Percentiles rank a stretch among this genome's conserved stretches.
These are phyloP conservation scores for Gallinago jamesoni DNA, from an alignment of 2,113 vertebrate species.

Conservation along the genomic window DNA sequence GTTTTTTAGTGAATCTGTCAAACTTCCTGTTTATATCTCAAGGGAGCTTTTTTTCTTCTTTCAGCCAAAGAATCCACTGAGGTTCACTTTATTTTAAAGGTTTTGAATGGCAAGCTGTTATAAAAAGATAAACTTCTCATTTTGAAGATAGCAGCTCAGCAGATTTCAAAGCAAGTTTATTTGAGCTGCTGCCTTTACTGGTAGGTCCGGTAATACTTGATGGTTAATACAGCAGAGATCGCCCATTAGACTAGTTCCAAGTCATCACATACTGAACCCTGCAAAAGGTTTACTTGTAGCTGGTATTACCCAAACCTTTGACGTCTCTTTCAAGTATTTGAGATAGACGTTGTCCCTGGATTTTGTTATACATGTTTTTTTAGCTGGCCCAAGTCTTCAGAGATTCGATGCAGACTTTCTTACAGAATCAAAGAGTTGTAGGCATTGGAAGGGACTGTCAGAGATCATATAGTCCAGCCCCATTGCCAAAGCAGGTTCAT, in stretches of 20 bases:
- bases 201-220: not conserved
- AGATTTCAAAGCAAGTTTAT: not conserved
- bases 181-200: not conserved
- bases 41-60: not conserved
- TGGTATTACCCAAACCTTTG: not conserved
- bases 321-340: not conserved
- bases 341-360: not conserved
- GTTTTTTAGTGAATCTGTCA: conserved; percentile 29
- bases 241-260: not conserved
- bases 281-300: not conserved
- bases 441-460: no score
- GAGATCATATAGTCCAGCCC: no score
- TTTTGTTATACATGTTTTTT: not conserved
- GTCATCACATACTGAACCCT: not conserved
- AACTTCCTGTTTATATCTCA: conserved; percentile 25
- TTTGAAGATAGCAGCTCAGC: not conserved
- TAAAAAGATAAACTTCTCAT: conserved; percentile 30
- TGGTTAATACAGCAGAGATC: not conserved
- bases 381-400: not conserved
- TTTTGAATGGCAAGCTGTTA: conserved; percentile 55
- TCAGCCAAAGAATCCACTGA: conserved; percentile 10
- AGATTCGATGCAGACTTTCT: not conserved
- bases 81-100: not conserved
- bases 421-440: no score
- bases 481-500: no score